phyloP scores from a whole-genome alignment of 1,140 invertebrate species.

The Dufourea novaeangliae region DNA sequence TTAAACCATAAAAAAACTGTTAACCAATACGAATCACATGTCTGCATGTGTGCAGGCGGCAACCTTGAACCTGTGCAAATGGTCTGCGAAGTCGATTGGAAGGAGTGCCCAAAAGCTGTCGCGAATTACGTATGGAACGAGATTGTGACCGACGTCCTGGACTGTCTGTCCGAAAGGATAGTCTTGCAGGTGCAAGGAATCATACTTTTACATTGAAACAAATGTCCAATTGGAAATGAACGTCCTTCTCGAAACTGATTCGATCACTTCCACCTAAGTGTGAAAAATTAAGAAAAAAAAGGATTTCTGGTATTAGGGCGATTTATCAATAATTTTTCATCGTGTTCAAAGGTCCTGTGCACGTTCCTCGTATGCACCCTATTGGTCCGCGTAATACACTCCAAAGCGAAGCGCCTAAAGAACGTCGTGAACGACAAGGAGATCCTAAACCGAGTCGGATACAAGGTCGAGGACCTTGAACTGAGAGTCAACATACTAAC shows the following conservation, averaged over 20 bases:
- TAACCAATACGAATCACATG: background rate
- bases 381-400: slow-evolving; percentile 61
- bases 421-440: slow-evolving; percentile 30
- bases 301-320: too few relatives aligned
- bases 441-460: slow-evolving; percentile 62
- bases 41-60: slow-evolving; percentile 64
- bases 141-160: slow-evolving; percentile 75
- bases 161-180: slow-evolving; percentile 67
- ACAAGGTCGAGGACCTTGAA: slow-evolving; percentile 73
- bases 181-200: slow-evolving; percentile 66
- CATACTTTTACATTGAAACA: slow-evolving; percentile 35
- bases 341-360: slow-evolving; percentile 62
- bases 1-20: background rate
- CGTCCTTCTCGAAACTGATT: slow-evolving; percentile 19
- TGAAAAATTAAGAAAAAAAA: too few relatives aligned
- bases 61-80: slow-evolving; percentile 69
- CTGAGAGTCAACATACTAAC: slow-evolving; percentile 74
- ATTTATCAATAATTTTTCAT: background rate
- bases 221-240: slow-evolving; percentile 23
- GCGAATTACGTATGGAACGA: slow-evolving; percentile 74
- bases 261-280: slow-evolving; percentile 22
- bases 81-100: slow-evolving; percentile 70
- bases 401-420: slow-evolving; percentile 46
- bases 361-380: slow-evolving; percentile 52
- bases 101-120: slow-evolving; percentile 68